phyloP scores from a whole-genome alignment of 2,113 vertebrate genomes.

The Catagonus wagneri region DNA sequence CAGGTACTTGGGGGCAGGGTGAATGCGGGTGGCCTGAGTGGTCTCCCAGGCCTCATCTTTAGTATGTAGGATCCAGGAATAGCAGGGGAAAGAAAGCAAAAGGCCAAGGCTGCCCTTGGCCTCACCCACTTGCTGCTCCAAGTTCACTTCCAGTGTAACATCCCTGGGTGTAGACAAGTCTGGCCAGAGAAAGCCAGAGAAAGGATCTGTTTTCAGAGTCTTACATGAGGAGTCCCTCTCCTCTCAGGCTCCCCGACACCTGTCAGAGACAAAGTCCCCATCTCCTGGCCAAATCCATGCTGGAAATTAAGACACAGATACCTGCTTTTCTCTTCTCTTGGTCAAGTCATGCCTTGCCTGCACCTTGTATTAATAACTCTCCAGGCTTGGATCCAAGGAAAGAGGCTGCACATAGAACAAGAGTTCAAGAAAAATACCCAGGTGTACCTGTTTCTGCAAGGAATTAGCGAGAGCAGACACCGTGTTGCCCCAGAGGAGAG shows the following conservation, averaged over 20 bases:
- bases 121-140: not conserved
- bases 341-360: not conserved
- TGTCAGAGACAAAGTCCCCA: not conserved
- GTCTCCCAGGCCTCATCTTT: not conserved
- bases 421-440: not conserved
- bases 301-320: not conserved
- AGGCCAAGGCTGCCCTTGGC: not conserved
- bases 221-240: not conserved
- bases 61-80: rapidly evolving
- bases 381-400: not conserved
- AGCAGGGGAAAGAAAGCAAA: not conserved
- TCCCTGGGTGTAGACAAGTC: not conserved
- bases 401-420: not conserved
- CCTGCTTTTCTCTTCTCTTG: not conserved
- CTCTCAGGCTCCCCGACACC: not conserved
- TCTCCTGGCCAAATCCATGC: not conserved
- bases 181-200: not conserved
- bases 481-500: not conserved
- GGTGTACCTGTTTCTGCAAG: not conserved
- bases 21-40: not conserved
- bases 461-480: not conserved
- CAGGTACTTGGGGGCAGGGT: not conserved
- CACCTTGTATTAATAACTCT: not conserved
- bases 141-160: not conserved
- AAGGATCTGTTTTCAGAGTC: not conserved